These are phyloP conservation scores for Heliconius hewitsoni DNA, from an alignment of 1,140 invertebrate genomes.

Conservation along the genomic window DNA sequence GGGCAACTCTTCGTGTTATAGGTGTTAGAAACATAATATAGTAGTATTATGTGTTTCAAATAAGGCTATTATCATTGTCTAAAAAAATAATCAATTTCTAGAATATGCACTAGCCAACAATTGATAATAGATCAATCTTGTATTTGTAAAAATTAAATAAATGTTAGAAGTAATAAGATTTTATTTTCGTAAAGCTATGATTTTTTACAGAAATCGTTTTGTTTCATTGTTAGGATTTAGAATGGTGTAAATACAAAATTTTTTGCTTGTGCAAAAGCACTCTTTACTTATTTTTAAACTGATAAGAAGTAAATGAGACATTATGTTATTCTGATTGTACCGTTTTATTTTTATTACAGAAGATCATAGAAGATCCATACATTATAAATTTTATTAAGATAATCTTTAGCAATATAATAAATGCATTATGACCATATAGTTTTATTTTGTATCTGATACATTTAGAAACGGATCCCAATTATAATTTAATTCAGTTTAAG, in stretches of 20 bases:
- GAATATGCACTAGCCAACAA: not conserved
- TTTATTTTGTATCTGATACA: slow-evolving; percentile 40
- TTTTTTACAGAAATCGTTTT: not conserved
- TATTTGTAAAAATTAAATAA: not conserved
- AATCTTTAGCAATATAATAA: slow-evolving; percentile 56
- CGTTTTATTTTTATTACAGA: slow-evolving; percentile 41
- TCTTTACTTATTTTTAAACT: not conserved
- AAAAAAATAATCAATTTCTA: not conserved
- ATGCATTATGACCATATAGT: slow-evolving; percentile 55
- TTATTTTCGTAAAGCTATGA: not conserved
- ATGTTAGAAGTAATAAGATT: not conserved
- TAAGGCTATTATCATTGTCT: not conserved
- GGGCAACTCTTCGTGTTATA: not conserved
- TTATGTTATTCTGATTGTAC: slow-evolving; percentile 36
- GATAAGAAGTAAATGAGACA: slow-evolving; percentile 31
- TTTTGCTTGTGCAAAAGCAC: not conserved
- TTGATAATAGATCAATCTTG: not conserved
- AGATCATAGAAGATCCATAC: slow-evolving; percentile 39
- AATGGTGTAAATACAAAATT: not conserved
- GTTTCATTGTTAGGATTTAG: not conserved
- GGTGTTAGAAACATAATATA: not conserved
- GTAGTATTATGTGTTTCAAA: not conserved
- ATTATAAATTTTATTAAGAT: slow-evolving; percentile 43
- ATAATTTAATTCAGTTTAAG: not conserved
- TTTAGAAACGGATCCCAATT: not conserved